These are phyloP conservation scores for Heterodera carotae DNA, from an alignment of 1,140 invertebrate species.

Conservation along the genomic window DNA sequence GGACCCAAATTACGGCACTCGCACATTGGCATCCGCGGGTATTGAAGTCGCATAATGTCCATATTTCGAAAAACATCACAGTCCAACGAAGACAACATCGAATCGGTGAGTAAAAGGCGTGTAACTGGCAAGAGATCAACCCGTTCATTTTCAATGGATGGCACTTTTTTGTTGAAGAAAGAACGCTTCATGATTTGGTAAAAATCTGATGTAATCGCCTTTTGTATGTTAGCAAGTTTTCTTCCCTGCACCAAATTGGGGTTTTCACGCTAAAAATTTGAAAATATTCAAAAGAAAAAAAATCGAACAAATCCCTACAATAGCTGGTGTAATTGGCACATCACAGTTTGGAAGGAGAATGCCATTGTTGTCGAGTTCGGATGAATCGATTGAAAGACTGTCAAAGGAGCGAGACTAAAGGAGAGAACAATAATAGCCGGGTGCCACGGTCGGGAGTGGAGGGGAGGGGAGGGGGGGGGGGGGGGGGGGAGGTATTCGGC, in stretches of 20 bases:
- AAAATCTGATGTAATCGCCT: slow-evolving; percentile 3
- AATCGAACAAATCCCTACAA: not conserved
- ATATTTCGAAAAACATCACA: slow-evolving; percentile 15
- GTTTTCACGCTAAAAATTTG: slow-evolving; percentile 16
- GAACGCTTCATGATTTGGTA: slow-evolving; percentile 2
- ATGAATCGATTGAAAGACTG: slow-evolving; percentile 1
- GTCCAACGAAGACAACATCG: slow-evolving; percentile 18
- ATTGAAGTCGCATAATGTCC: not conserved
- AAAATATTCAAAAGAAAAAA: not conserved
- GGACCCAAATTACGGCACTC: too few relatives aligned
- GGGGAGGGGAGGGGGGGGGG: too few relatives aligned
- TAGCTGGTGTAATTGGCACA: not conserved
- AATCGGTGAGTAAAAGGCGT: slow-evolving; percentile 7
- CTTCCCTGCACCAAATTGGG: not conserved
- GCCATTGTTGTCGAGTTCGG: slow-evolving; percentile 3
- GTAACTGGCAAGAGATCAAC: not conserved
- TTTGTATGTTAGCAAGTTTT: slow-evolving; percentile 2
- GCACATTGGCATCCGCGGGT: slow-evolving; percentile 25
- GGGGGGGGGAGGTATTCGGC: too few relatives aligned
- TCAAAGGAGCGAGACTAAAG: not conserved
- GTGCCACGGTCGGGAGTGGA: too few relatives aligned
- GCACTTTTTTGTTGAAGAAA: not conserved
- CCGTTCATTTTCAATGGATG: not conserved
- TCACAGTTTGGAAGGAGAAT: slow-evolving; percentile 8
- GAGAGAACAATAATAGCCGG: too few relatives aligned